Conservation (phyloP, 2,113 vertebrate genomes). For the Hippocampus guttulatus region DNA sequence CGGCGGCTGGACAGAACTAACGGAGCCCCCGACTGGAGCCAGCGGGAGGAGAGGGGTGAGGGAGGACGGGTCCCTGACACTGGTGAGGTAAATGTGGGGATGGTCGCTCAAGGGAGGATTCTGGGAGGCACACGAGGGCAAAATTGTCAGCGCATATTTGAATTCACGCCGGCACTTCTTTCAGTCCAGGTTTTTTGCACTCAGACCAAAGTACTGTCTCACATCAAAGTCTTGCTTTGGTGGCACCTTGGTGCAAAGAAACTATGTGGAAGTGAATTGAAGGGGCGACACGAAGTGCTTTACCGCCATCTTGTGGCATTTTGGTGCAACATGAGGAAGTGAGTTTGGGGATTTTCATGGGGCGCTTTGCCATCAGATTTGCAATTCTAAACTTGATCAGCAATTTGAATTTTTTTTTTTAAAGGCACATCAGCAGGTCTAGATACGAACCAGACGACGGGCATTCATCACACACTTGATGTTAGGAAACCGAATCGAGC, state of each 20-base stretch:
- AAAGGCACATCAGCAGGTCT: too few species aligned
- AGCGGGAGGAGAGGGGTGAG: slow-evolving; percentile 59
- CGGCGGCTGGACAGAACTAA: slow-evolving; percentile 22
- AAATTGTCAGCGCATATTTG: background rate
- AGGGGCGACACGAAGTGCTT: too few species aligned
- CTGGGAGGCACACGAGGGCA: slow-evolving; percentile 29
- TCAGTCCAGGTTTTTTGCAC: background rate
- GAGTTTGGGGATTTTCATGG: too few species aligned
- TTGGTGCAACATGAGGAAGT: too few species aligned
- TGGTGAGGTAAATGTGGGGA: slow-evolving; percentile 71
- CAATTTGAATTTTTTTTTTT: too few species aligned
- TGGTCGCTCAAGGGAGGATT: slow-evolving; percentile 57
- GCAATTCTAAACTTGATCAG: too few species aligned
- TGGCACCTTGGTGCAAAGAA: background rate
- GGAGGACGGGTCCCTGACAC: slow-evolving; percentile 59
- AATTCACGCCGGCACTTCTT: background rate
- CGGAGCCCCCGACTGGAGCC: slow-evolving; percentile 13
- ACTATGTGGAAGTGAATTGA: background rate
- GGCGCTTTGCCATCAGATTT: too few species aligned
- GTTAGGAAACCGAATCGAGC: too few species aligned
- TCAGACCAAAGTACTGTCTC: background rate
- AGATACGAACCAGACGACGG: too few species aligned
- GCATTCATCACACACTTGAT: too few species aligned
- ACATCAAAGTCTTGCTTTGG: background rate
- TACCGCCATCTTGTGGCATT: too few species aligned